Conservation (phyloP, 92 coral and sea anemone species). For the Epizoanthus illoricatus region DNA sequence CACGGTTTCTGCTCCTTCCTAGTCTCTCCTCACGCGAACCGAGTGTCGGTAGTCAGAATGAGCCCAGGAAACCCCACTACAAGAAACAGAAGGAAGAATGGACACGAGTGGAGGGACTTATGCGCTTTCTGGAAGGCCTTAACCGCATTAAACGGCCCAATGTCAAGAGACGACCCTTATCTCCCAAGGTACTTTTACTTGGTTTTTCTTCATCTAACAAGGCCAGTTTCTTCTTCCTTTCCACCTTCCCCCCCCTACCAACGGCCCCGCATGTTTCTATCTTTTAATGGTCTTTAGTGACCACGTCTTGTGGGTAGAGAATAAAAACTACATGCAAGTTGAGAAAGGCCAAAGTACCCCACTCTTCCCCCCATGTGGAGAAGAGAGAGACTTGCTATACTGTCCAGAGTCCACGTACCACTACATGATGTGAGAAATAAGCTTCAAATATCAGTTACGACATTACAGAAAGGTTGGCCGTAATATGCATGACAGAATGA, state of each 20-base stretch:
- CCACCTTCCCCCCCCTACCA: neutral
- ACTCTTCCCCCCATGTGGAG: too few relatives aligned
- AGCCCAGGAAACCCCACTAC: constrained; percentile 45
- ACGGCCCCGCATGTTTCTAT: too few relatives aligned
- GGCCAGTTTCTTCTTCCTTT: constrained; percentile 1
- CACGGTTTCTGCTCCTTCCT: constrained; percentile 88
- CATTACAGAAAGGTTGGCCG: too few relatives aligned
- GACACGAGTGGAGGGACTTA: constrained; percentile 72
- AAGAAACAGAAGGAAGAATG: constrained; percentile 51
- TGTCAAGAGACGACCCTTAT: constrained; percentile 48
- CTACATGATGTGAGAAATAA: too few relatives aligned
- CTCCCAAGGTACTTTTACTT: constrained; percentile 58
- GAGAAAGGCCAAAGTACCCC: too few relatives aligned
- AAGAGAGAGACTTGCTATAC: too few relatives aligned
- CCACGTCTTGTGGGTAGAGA: too few relatives aligned
- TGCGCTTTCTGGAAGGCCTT: constrained; percentile 83
- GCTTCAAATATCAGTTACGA: too few relatives aligned
- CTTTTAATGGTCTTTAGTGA: too few relatives aligned
- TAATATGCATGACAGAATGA: too few relatives aligned
- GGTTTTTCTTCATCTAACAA: constrained; percentile 19
- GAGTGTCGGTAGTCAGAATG: constrained; percentile 35
- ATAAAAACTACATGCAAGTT: too few relatives aligned
- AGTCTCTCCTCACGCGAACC: constrained; percentile 57
- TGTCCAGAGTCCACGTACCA: too few relatives aligned
- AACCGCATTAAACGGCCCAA: constrained; percentile 83